Conservation (phyloP, 2,797 vertebrate genomes). For the Paratrypauchen microcephalus region DNA sequence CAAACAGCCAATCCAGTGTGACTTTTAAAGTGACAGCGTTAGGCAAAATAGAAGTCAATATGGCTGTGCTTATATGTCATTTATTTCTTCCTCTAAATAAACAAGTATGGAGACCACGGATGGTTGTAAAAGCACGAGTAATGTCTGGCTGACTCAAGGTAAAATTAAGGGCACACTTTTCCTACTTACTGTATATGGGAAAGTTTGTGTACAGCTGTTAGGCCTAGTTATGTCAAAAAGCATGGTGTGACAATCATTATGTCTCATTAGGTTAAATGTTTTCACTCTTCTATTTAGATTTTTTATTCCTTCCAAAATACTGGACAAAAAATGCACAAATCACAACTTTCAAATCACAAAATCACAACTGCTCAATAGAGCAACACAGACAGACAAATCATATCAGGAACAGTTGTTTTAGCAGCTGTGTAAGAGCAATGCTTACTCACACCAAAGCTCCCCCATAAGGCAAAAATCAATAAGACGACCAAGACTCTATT, state of each 20-base stretch:
- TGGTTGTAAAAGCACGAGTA: slow-evolving; percentile 19
- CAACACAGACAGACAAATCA: slow-evolving; percentile 23
- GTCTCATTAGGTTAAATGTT: slow-evolving; percentile 20
- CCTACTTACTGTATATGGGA: slow-evolving; percentile 35
- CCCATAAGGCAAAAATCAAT: slow-evolving; percentile 71
- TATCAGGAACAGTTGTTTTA: slow-evolving; percentile 51
- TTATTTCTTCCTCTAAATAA: slow-evolving; percentile 33
- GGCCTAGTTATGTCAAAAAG: slow-evolving; percentile 34
- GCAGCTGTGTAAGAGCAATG: slow-evolving; percentile 52
- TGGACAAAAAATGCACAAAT: slow-evolving; percentile 9
- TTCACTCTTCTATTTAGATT: slow-evolving; percentile 10
- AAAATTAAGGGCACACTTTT: slow-evolving; percentile 48
- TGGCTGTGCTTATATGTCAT: slow-evolving; percentile 35
- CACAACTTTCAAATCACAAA: neutral
- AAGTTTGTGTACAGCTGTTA: slow-evolving; percentile 40
- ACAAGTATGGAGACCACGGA: slow-evolving; percentile 21
- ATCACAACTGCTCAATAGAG: too few species aligned
- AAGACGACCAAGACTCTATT: slow-evolving; percentile 57
- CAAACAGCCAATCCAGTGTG: slow-evolving; percentile 33
- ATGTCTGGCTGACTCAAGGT: slow-evolving; percentile 43
- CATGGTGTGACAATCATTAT: slow-evolving; percentile 22
- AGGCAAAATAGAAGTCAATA: slow-evolving; percentile 36
- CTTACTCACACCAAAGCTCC: slow-evolving; percentile 66
- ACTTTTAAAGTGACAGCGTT: slow-evolving; percentile 36
- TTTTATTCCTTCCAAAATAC: neutral